A percentile compares a stretch with the other conserved stretches of the same genome.
These are phyloP conservation scores for Pampus argenteus DNA, from an alignment of 2,797 vertebrate species.

Conservation along the genomic window DNA sequence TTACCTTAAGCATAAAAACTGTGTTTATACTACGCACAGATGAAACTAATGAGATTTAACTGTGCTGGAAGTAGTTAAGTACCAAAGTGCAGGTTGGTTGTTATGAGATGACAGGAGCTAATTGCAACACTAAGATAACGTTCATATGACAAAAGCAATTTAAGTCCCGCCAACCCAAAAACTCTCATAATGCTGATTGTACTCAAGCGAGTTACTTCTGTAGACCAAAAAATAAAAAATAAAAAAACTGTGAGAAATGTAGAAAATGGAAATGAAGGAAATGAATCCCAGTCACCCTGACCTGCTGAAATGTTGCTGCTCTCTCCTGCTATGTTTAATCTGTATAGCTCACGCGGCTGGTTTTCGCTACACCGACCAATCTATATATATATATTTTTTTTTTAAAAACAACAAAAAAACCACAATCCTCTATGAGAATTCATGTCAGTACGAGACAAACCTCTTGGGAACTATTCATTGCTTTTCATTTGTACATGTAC, in stretches of 20 bases:
- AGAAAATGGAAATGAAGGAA: neutral
- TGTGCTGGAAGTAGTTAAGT: no score
- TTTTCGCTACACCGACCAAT: constrained; percentile 4
- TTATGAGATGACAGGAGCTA: neutral
- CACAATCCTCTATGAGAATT: constrained; percentile 24
- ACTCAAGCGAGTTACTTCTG: neutral
- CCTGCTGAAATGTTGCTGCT: constrained; percentile 23
- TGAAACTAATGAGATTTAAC: neutral
- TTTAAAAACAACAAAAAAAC: no score
- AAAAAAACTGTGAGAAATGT: neutral
- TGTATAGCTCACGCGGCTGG: constrained; percentile 18
- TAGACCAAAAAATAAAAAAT: no score
- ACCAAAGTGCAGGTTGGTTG: neutral
- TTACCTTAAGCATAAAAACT: neutral
- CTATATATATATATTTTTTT: no score
- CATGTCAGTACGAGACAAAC: constrained; percentile 3
- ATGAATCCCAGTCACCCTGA: neutral
- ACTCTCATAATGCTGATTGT: neutral
- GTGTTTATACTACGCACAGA: neutral
- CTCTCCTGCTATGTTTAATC: neutral
- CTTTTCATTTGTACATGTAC: constrained; percentile 30
- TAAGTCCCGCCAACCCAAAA: no score
- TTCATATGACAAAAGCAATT: neutral
- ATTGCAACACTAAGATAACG: neutral
- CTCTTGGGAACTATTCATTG: constrained; percentile 14